Conservation (phyloP, 2,888 invertebrate genomes). For the Chalcis sispes region DNA sequence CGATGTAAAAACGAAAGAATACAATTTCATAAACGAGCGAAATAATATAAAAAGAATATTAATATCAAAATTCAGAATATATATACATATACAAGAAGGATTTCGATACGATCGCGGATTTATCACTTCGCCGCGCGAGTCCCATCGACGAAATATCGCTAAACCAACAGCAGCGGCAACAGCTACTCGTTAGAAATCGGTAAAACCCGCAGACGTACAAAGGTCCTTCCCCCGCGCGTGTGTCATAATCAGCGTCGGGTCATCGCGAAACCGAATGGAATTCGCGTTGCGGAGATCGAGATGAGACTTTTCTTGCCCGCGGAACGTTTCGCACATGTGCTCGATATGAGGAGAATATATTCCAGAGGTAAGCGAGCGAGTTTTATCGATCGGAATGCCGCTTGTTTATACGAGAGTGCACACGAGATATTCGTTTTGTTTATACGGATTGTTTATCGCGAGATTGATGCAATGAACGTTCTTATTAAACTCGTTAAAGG, state of each 20-base stretch:
- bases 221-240: background rate
- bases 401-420: no score
- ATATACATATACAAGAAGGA: background rate
- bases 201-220: no score
- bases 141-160: slow-evolving; percentile 52
- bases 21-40: no score
- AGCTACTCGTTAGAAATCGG: slow-evolving; percentile 50
- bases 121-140: slow-evolving; percentile 49
- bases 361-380: background rate
- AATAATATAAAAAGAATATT: no score
- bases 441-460: slow-evolving; percentile 17
- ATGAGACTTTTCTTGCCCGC: background rate
- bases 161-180: background rate
- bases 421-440: background rate
- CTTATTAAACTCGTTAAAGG: slow-evolving; percentile 43
- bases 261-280: slow-evolving; percentile 41
- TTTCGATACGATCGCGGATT: slow-evolving; percentile 27
- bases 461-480: slow-evolving; percentile 53
- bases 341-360: slow-evolving; percentile 41
- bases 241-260: slow-evolving; percentile 51
- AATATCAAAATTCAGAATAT: background rate
- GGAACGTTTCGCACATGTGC: slow-evolving; percentile 8
- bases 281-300: slow-evolving; percentile 47
- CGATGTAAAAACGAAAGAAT: no score
- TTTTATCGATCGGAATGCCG: slow-evolving; percentile 42